phyloP scores from a whole-genome alignment of 2,888 invertebrate species.

The Ypsolopha scabrella region DNA sequence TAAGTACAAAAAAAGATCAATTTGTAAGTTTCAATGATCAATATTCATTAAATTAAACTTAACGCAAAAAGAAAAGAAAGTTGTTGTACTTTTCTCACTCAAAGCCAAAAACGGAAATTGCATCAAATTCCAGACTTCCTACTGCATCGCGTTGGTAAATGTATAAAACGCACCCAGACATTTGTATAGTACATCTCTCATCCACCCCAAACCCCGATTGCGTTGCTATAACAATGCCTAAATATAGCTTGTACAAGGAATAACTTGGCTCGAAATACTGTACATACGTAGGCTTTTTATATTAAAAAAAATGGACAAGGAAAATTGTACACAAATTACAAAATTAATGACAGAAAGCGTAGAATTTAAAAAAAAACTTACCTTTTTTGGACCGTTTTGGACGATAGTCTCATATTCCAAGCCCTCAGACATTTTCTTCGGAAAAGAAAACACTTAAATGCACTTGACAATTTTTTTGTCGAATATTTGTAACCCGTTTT shows the following conservation, averaged over 20 bases:
- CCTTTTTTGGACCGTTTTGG: constrained; percentile 75
- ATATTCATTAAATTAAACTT: no score
- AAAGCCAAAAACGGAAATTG: constrained; percentile 7
- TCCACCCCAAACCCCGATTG: constrained; percentile 15
- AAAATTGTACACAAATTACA: background rate
- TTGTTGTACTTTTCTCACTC: background rate
- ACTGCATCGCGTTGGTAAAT: constrained; percentile 14
- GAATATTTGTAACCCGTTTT: constrained; percentile 14
- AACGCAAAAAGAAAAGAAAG: no score
- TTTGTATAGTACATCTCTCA: constrained; percentile 43
- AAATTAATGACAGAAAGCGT: background rate
- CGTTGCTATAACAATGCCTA: no score
- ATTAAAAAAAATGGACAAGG: background rate
- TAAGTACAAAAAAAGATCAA: no score
- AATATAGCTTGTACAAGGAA: background rate
- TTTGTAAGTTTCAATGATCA: no score
- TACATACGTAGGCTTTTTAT: background rate
- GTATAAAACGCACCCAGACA: constrained; percentile 57
- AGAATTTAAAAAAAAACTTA: constrained; percentile 28
- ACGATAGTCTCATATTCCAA: constrained; percentile 75
- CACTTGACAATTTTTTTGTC: constrained; percentile 18
- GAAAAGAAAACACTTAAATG: constrained; percentile 23
- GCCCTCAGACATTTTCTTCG: constrained; percentile 69
- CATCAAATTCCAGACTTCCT: constrained; percentile 7
- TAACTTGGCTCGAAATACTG: background rate